Conservation (phyloP, 2,113 vertebrate species). For the Tetrao urogallus region DNA sequence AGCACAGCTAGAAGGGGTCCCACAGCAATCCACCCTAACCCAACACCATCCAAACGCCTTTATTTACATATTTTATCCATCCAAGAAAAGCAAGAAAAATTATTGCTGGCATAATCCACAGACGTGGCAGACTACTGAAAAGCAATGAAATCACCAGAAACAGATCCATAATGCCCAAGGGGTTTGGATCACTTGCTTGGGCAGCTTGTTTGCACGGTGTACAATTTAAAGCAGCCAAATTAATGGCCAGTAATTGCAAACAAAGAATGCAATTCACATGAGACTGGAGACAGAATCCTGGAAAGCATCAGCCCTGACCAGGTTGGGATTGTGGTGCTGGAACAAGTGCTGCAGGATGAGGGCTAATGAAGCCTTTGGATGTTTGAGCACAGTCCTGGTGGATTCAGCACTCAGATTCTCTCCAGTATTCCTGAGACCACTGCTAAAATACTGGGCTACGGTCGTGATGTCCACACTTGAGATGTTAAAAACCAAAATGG, state of each 20-base stretch:
- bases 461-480: neutral
- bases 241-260: neutral
- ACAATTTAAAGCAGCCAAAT: neutral
- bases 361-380: neutral
- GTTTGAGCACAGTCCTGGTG: neutral
- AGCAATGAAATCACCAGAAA: neutral
- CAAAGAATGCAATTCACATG: neutral
- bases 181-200: neutral
- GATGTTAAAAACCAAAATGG: neutral
- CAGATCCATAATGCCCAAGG: neutral
- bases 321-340: neutral
- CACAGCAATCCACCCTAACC: neutral
- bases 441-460: neutral
- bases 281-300: neutral
- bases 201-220: neutral
- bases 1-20: neutral
- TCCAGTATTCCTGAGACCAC: neutral
- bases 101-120: neutral
- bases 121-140: neutral
- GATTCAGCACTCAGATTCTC: neutral
- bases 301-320: constrained; percentile 13
- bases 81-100: constrained; percentile 10
- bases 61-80: neutral
- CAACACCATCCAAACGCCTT: neutral
- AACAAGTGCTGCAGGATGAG: neutral